phyloP scores from a whole-genome alignment of 2,797 vertebrate genomes.

The Dendrocincla fuliginosa region DNA sequence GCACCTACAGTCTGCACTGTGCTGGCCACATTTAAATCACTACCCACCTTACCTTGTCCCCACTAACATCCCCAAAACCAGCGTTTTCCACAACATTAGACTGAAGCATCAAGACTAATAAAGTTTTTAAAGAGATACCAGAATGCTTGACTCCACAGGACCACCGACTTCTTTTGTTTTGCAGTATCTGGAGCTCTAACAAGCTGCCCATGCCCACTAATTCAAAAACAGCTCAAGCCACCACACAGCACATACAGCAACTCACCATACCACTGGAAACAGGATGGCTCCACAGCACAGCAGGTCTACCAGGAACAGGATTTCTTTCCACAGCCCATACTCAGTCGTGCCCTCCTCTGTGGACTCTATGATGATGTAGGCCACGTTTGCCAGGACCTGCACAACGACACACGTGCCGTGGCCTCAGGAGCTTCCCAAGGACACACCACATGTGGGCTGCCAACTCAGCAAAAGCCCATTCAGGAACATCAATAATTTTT shows the following conservation, averaged over 20 bases:
- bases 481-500: neutral
- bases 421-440: neutral
- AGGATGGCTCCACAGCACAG: slow-evolving; percentile 89
- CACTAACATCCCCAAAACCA: neutral
- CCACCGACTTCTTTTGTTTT: neutral
- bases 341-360: slow-evolving; percentile 86
- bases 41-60: neutral
- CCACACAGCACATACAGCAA: neutral
- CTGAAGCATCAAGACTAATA: neutral
- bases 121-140: neutral
- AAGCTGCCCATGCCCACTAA: neutral
- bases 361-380: slow-evolving; percentile 89
- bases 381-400: slow-evolving; percentile 86
- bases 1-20: neutral
- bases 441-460: neutral
- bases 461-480: neutral
- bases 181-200: neutral
- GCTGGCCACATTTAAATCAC: neutral
- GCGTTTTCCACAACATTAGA: neutral
- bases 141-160: neutral
- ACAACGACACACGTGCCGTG: neutral
- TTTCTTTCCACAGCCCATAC: slow-evolving; percentile 86
- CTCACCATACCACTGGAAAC: slow-evolving; percentile 88
- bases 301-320: slow-evolving; percentile 86
- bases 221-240: neutral